Conservation (phyloP, 2,797 vertebrate species). For the Alca torda region DNA sequence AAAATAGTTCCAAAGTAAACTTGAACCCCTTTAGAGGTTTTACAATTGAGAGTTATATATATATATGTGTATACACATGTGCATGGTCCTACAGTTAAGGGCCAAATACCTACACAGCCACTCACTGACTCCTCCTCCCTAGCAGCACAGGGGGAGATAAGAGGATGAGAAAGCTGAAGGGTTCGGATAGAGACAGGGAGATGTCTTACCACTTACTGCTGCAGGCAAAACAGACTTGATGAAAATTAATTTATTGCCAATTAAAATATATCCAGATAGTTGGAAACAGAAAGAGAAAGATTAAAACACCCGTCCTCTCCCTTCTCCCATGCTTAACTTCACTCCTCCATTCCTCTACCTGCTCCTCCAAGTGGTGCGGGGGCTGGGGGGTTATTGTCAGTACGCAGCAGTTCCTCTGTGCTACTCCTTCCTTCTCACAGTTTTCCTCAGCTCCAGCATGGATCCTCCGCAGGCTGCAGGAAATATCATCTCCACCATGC, state of each 20-base stretch:
- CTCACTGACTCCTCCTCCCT: background rate
- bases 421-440: background rate
- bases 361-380: background rate
- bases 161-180: background rate
- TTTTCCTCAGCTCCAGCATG: background rate
- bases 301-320: background rate
- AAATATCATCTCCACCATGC: background rate
- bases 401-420: background rate
- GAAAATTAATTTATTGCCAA: background rate
- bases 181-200: background rate
- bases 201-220: background rate
- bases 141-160: background rate
- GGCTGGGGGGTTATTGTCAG: too few relatives aligned
- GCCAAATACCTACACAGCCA: background rate
- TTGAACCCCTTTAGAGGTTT: background rate
- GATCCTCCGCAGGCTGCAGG: background rate
- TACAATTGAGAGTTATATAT: background rate
- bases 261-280: background rate
- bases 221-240: background rate
- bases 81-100: background rate
- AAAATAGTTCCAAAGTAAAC: background rate
- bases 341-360: background rate
- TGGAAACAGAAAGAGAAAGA: background rate
- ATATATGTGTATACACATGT: too few relatives aligned
- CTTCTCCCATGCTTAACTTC: background rate